These are phyloP conservation scores for Sinopyrophorus schimmeli DNA, from an alignment of 2,888 invertebrate genomes.

Conservation along the genomic window DNA sequence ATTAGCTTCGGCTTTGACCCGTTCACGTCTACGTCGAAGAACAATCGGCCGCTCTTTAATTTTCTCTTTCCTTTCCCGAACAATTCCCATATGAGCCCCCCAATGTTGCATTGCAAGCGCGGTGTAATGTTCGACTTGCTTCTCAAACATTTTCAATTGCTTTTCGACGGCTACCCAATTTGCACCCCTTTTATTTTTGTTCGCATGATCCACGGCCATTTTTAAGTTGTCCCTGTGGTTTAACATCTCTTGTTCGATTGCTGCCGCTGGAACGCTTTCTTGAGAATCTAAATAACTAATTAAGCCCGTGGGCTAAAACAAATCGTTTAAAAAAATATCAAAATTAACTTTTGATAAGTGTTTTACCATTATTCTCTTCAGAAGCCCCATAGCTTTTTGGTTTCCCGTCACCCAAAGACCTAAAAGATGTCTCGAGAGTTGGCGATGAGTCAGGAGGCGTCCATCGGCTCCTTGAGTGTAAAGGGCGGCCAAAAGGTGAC, in stretches of 20 bases:
- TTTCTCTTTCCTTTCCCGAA: conserved; percentile 61
- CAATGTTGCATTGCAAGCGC: conserved; percentile 71
- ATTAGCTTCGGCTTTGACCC: conserved; percentile 85
- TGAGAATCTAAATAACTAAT: conserved; percentile 85
- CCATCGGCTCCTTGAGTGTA: conserved; percentile 83
- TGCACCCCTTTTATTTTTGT: conserved; percentile 67
- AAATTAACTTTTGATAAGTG: conserved; percentile 27
- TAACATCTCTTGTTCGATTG: conserved; percentile 69
- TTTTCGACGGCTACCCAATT: conserved; percentile 74
- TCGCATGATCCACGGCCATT: conserved; percentile 82
- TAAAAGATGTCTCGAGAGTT: conserved; percentile 90
- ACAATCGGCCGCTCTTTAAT: conserved; percentile 85
- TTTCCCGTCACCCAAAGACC: conserved; percentile 96
- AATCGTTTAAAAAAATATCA: background rate
- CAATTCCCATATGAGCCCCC: conserved; percentile 66
- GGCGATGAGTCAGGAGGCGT: conserved; percentile 81
- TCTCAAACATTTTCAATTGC: conserved; percentile 77
- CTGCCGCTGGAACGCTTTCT: conserved; percentile 78
- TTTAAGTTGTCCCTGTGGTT: conserved; percentile 92
- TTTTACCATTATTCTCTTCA: conserved; percentile 83
- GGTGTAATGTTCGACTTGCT: conserved; percentile 75
- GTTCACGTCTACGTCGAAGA: conserved; percentile 83
- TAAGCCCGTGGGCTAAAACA: conserved; percentile 83
- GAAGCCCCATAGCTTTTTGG: conserved; percentile 83
- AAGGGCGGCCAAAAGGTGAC: conserved; percentile 88